These are phyloP conservation scores for Oconnorella tubifera DNA, from an alignment of 2,888 invertebrate species.

Conservation along the genomic window DNA sequence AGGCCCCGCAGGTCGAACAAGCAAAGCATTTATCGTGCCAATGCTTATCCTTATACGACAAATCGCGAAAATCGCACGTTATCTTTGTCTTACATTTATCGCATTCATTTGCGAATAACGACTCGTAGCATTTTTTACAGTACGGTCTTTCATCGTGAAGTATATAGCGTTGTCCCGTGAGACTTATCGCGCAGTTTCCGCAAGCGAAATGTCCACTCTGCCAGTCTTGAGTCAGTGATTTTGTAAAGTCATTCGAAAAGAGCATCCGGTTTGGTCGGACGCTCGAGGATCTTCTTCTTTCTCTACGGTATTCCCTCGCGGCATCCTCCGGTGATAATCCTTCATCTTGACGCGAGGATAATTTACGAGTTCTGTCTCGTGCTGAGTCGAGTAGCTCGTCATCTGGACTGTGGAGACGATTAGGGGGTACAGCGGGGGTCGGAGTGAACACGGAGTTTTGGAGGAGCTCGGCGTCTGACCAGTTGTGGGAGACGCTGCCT, in stretches of 20 bases:
- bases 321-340: too few relatives aligned
- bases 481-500: constrained; percentile 25
- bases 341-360: too few relatives aligned
- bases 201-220: constrained; percentile 26
- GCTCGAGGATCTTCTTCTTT: constrained; percentile 14
- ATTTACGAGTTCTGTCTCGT: too few relatives aligned
- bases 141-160: constrained; percentile 25
- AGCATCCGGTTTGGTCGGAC: constrained; percentile 17
- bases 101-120: constrained; percentile 24
- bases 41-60: constrained; percentile 20
- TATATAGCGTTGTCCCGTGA: constrained; percentile 27
- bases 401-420: too few relatives aligned
- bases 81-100: constrained; percentile 23
- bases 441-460: constrained; percentile 9
- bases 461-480: constrained; percentile 23
- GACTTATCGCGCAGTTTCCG: constrained; percentile 18
- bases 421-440: too few relatives aligned
- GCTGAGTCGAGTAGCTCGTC: not conserved
- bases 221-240: constrained; percentile 22
- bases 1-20: constrained; percentile 18
- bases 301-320: constrained; percentile 3
- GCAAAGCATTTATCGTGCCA: constrained; percentile 29
- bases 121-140: constrained; percentile 26
- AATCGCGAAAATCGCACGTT: constrained; percentile 22
- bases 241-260: constrained; percentile 19